Base-by-base conservation (phyloP, 2,888 invertebrate genomes). In the Iphiclides podalirius region DNA sequence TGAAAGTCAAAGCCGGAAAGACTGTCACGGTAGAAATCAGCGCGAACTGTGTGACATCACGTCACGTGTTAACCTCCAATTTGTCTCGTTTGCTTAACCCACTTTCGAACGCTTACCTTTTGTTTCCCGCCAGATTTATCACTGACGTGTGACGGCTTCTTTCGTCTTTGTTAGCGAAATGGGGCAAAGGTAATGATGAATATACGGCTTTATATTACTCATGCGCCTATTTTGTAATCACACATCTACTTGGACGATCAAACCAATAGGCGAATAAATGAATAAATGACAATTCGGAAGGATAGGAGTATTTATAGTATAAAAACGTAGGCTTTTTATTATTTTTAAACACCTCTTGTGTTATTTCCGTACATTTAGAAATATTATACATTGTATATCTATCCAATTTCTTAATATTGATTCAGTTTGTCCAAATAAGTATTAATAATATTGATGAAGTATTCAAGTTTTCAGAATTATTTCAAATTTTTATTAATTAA, bases 41-140 rank as follows among this genome's bases (percentile, higher is more conserved):
- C 16, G 7, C 38, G 37, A 36, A 41, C 36, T 31, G 28, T 28
- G 33, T 33, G 48, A 35, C 47, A 47, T 37, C 20, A 36, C 42
- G 17, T 28, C 16, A 36, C 42, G 33, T 17, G 26, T n/a, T 43
- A 49, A 49, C 48, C 48, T 49, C 38, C 16, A 38, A 43, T 43
- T 38, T 12, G 48, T 33, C 31, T 52, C 31, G 62, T 61, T 61
- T 58, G 60, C 60, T 60, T 40, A 69, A 72, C 77, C 78, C 59
- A 82, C 81, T 79, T 79, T 76, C 75, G 31, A 13, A n/a, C 36
- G 26, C 52, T 52, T 54, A 54, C 56, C 52, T 68, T 72, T 76
- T 76, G 74, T 81, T 75, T 76, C 70, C 74, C 72, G 69, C 70
- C 63, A 60, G 58, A 46, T 51, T 48, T 44, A 48, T 47, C 45